Evolutionary conservation across 2,797 vertebrate genomes (phyloP).

Genomic region (Gadopsis marmoratus): DNA sequence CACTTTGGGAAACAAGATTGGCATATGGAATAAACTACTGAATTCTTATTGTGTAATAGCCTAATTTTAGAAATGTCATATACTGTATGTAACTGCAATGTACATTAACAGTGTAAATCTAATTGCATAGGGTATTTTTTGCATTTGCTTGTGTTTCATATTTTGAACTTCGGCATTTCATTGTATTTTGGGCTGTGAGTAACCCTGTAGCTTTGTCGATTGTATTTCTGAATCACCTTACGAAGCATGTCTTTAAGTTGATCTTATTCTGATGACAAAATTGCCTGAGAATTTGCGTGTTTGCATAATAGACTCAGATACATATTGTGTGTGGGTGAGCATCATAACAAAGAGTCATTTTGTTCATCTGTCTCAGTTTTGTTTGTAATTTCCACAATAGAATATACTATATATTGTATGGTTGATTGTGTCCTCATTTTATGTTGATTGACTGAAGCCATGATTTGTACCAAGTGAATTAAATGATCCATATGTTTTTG

Average conservation of each 20-base stretch:
- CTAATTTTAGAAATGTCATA: slow-evolving; percentile 10
- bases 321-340: slow-evolving; percentile 20
- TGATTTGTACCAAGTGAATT: slow-evolving; percentile 59
- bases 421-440: slow-evolving; percentile 17
- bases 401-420: slow-evolving; percentile 36
- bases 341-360: slow-evolving; percentile 17
- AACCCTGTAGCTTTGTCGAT: slow-evolving; percentile 43
- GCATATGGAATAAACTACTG: background rate
- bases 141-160: slow-evolving; percentile 55
- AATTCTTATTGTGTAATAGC: background rate
- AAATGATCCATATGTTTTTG: slow-evolving; percentile 61
- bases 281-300: slow-evolving; percentile 48
- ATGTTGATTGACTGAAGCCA: slow-evolving; percentile 43
- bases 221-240: slow-evolving; percentile 30
- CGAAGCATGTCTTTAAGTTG: slow-evolving; percentile 48
- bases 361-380: slow-evolving; percentile 24
- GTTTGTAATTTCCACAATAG: slow-evolving; percentile 35
- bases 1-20: slow-evolving; percentile 3
- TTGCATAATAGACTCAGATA: slow-evolving; percentile 15
- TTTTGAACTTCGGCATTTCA: slow-evolving; percentile 36
- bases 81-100: slow-evolving; percentile 24
- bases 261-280: slow-evolving; percentile 28
- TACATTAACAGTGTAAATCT: slow-evolving; percentile 41
- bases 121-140: slow-evolving; percentile 61
- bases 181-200: slow-evolving; percentile 35